Conservation (phyloP, 2,113 vertebrate species). For the Rhinoderma darwinii region DNA sequence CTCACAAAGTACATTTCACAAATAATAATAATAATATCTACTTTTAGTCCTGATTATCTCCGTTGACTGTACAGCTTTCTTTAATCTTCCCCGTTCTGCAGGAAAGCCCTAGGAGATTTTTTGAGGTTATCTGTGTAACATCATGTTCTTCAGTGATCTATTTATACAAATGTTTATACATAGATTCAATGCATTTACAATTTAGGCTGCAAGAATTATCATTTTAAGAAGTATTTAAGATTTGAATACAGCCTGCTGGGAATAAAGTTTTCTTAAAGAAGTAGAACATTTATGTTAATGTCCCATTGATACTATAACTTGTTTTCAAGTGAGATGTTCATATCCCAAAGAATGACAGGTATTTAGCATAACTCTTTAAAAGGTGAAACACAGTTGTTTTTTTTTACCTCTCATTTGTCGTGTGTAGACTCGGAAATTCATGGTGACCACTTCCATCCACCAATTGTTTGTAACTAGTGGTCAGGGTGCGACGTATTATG, state of each 20-base stretch:
- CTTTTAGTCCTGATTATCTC: constrained; percentile 6
- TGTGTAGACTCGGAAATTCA: no score
- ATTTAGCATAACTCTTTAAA: neutral
- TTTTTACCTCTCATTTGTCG: neutral
- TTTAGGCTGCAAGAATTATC: neutral
- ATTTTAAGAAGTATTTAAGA: neutral
- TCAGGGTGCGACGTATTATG: neutral
- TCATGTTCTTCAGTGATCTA: neutral
- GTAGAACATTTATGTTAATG: neutral
- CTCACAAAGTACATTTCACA: constrained; percentile 25
- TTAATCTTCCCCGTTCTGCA: constrained; percentile 2
- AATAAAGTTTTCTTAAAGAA: neutral
- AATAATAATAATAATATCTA: constrained; percentile 17
- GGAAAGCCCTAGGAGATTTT: neutral
- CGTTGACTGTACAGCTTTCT: constrained; percentile 24
- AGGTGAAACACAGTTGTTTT: neutral
- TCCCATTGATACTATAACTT: neutral
- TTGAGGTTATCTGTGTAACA: neutral
- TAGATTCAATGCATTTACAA: neutral
- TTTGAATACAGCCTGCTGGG: neutral
- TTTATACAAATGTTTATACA: neutral
- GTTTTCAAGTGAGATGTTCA: neutral
- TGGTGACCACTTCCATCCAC: neutral
- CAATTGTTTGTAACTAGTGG: neutral
- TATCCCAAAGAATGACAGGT: neutral